Conservation (phyloP, 2,888 invertebrate genomes). For the Flabesymbios commensalis region DNA sequence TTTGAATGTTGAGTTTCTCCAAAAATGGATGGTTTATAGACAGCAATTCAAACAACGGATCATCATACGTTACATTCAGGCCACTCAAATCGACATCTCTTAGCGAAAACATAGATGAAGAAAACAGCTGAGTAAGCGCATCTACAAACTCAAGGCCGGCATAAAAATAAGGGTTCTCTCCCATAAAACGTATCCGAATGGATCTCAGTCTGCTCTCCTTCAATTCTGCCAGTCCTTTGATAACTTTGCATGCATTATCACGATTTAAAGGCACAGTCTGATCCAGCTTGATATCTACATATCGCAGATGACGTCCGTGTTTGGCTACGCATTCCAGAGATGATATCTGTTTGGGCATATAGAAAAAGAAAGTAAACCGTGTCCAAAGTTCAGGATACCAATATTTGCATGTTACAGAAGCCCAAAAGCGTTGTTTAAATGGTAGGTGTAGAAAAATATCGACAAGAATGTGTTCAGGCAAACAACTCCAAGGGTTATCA, state of each 20-base stretch:
- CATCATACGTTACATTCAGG: constrained; percentile 46
- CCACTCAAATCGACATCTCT: constrained; percentile 48
- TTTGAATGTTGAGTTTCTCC: constrained; percentile 52
- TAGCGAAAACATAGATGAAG: not conserved
- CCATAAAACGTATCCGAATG: constrained; percentile 41
- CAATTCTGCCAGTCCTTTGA: constrained; percentile 36
- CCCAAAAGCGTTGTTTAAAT: constrained; percentile 40
- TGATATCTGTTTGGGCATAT: constrained; percentile 20
- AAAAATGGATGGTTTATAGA: constrained; percentile 46
- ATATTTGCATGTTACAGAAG: constrained; percentile 41
- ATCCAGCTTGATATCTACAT: constrained; percentile 44
- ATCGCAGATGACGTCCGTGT: constrained; percentile 43
- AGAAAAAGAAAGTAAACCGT: constrained; percentile 41
- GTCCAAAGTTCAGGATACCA: constrained; percentile 57
- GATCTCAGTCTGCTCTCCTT: constrained; percentile 33
- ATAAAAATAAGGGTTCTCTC: constrained; percentile 58
- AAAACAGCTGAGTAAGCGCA: constrained; percentile 45
- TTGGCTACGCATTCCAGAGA: constrained; percentile 37
- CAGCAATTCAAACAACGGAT: constrained; percentile 46
- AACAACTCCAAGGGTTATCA: constrained; percentile 6
- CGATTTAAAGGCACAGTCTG: constrained; percentile 45
- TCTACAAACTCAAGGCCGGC: constrained; percentile 54
- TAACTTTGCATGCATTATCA: constrained; percentile 41
- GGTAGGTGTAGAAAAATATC: constrained; percentile 45
- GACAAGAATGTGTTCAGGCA: constrained; percentile 51